phyloP scores from a whole-genome alignment of 2,113 vertebrate species.

The Chloroceryle aenea region DNA sequence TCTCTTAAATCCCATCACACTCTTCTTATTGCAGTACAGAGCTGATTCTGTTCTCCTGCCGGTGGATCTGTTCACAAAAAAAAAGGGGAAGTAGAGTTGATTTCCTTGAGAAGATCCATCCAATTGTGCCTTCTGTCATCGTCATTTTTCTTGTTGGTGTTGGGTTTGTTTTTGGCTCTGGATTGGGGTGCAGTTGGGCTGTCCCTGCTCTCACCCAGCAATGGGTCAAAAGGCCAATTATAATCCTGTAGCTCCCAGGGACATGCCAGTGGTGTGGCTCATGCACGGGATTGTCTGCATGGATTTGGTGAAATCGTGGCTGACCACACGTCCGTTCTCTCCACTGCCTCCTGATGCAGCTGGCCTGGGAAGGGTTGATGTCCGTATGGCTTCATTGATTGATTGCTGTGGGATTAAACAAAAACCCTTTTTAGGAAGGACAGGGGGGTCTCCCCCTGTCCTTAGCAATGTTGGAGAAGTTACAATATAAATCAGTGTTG shows the following conservation, averaged over 20 bases:
- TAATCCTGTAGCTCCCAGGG: constrained; percentile 96
- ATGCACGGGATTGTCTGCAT: constrained; percentile 98
- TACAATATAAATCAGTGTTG: background rate
- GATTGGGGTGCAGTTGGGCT: constrained; percentile 74
- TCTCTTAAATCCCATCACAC: constrained; percentile 63
- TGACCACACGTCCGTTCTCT: constrained; percentile 96
- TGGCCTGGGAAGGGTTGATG: constrained; percentile 91
- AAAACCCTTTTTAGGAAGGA: constrained; percentile 87
- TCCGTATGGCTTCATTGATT: constrained; percentile 96
- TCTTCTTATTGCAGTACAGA: constrained; percentile 78
- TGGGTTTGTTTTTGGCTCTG: constrained; percentile 88
- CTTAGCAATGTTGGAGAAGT: constrained; percentile 64
- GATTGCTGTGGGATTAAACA: constrained; percentile 92
- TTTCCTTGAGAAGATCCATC: constrained; percentile 76
- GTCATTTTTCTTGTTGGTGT: constrained; percentile 60
- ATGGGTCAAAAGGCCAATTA: constrained; percentile 83
- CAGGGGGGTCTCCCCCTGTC: constrained; percentile 80
- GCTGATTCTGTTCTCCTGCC: constrained; percentile 70
- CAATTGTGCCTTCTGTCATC: constrained; percentile 66
- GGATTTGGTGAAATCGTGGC: constrained; percentile 97
- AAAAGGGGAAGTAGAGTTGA: constrained; percentile 69
- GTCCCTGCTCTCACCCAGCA: constrained; percentile 74
- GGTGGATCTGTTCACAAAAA: constrained; percentile 60
- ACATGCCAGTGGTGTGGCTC: constrained; percentile 96
- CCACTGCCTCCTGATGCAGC: constrained; percentile 89